Base-by-base conservation (phyloP, 53 echinoderm and acorn worm species). In the Henricia sp. region DNA sequence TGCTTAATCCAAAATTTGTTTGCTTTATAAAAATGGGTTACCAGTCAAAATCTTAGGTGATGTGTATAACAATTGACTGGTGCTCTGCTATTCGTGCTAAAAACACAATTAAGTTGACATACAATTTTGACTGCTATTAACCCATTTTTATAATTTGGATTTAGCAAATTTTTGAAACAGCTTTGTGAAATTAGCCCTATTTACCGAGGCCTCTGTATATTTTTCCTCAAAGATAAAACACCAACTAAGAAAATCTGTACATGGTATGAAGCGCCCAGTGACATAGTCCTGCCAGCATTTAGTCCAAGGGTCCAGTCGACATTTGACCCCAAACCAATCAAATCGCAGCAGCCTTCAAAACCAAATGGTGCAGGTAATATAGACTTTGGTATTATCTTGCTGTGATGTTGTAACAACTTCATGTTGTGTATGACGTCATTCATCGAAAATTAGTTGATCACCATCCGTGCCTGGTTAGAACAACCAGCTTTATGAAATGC, bases 261-360 rank as follows among this genome's bases (percentile, higher is more conserved):
- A 3, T 80, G 80, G 80, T 80, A 80, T 32, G 58, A 80, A 11
- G 80, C 80, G 20, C 80, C 80, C 24, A 64, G 80, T 48, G 80
- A 80, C 46, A 62, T 80, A 1, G 26, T 63, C 33, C 64, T 80
- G 3, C 80, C 80, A 37, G 34, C 2, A 12, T 80, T 80, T 25
- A 80, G 63, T 1, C 80, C 80, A 28, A 43, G 80, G 50, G 80
- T 80, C 0, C 80, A 80, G 46, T 80, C 80, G n/a, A 80, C 80
- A 43, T 80, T 80, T 63, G 80, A 80, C 50, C 50, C 48, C 35
- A 80, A 65, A 21, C 80, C 80, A 6, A 20, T 80, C 62, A 33
- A 19, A 12, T 30, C 32, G 26, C 80, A 62, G 34, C 20, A 19
- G 37, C 60, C 4, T 57, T 11, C 63, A 27, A 59, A 46, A 43